A percentile compares a stretch with the other conserved stretches of the same genome.
Conservation (phyloP, 2,797 vertebrate species). For the Pseudochirops cupreus region DNA sequence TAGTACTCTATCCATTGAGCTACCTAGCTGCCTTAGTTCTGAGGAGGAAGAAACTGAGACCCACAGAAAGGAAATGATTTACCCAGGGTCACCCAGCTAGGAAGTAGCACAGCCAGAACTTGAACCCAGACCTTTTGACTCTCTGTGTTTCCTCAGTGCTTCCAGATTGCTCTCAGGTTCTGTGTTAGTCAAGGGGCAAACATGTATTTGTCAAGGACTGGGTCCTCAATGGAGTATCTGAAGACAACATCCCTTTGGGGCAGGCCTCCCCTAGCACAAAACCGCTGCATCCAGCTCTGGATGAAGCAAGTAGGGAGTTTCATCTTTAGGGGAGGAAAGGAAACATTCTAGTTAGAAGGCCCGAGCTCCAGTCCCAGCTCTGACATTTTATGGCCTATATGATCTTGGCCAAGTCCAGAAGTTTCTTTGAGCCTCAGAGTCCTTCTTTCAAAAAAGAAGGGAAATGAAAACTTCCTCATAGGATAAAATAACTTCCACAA, state of each 20-base stretch:
- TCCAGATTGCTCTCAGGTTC: background rate
- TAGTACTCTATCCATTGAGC: background rate
- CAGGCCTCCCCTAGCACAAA: background rate
- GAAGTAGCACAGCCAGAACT: background rate
- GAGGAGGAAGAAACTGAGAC: background rate
- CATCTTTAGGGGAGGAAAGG: constrained; percentile 29
- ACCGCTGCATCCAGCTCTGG: background rate
- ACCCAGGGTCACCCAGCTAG: background rate
- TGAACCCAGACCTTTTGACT: background rate
- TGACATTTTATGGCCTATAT: background rate
- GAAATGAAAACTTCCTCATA: background rate
- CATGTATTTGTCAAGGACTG: background rate
- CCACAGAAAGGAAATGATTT: background rate
- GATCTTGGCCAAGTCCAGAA: constrained; percentile 34
- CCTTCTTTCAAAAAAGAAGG: background rate
- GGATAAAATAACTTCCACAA: background rate
- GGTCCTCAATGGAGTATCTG: background rate
- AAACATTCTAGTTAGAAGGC: constrained; percentile 16
- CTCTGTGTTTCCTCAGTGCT: background rate
- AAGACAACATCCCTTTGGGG: background rate
- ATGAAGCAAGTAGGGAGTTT: background rate
- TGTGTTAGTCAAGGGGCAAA: background rate
- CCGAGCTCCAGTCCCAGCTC: background rate
- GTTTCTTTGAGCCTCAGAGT: background rate
- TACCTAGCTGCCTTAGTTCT: background rate